Evolutionary conservation across 2,888 invertebrate species (phyloP).

Genomic region (Ochlodes sylvanus): DNA sequence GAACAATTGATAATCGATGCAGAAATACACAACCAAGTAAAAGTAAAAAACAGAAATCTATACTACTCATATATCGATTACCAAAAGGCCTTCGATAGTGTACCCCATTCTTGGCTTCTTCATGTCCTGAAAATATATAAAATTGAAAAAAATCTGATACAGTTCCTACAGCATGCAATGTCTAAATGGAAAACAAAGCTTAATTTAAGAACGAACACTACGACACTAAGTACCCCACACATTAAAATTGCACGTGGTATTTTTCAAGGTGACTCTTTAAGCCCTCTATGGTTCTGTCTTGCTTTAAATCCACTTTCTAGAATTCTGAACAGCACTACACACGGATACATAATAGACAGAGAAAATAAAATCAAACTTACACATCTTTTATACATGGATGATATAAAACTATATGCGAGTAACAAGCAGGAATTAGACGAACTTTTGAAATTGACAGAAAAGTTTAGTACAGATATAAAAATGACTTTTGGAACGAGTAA

Average conservation of each 20-base stretch:
- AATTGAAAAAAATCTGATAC: conserved; percentile 22
- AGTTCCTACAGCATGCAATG: conserved; percentile 19
- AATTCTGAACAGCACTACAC: conserved; percentile 15
- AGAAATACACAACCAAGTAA: conserved; percentile 28
- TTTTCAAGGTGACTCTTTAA: conserved; percentile 32
- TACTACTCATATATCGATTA: conserved; percentile 22
- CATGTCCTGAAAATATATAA: conserved; percentile 39
- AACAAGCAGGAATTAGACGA: conserved; percentile 17
- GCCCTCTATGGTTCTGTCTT: conserved; percentile 7
- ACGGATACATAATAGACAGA: conserved; percentile 8
- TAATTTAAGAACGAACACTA: conserved; percentile 1
- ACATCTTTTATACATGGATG: conserved; percentile 11
- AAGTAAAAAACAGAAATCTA: conserved; percentile 12
- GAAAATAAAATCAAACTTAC: background rate
- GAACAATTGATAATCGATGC: conserved; percentile 26
- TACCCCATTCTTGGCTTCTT: conserved; percentile 42
- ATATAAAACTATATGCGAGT: background rate
- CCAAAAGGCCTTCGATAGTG: conserved; percentile 13
- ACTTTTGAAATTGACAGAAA: conserved; percentile 19
- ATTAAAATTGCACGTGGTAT: conserved; percentile 29
- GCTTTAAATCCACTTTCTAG: conserved; percentile 19
- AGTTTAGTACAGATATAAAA: conserved; percentile 23
- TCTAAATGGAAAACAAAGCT: conserved; percentile 11
- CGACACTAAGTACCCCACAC: background rate
- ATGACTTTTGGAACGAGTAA: conserved; percentile 26